phyloP scores from a whole-genome alignment of 2,888 invertebrate genomes.

The Drosophila affinis region DNA sequence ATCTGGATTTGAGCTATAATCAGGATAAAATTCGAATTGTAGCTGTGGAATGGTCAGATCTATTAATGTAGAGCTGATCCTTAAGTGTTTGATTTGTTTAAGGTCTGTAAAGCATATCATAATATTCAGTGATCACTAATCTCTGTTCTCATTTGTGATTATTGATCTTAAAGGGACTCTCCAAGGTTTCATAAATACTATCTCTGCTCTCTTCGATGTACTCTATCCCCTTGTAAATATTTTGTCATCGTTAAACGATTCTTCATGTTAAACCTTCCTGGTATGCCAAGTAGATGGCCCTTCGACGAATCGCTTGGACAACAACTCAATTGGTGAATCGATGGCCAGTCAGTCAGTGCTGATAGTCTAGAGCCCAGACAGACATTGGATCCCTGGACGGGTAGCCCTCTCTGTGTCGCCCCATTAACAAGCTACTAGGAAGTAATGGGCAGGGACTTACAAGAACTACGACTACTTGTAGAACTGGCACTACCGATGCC shows the following conservation, averaged over 20 bases:
- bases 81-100: neutral
- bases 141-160: too few species aligned
- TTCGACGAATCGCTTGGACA: constrained; percentile 4
- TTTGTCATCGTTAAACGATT: constrained; percentile 10
- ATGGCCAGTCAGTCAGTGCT: neutral
- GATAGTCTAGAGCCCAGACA: neutral
- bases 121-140: too few species aligned
- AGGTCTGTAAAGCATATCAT: too few species aligned
- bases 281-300: constrained; percentile 17
- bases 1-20: too few species aligned
- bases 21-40: too few species aligned
- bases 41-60: neutral
- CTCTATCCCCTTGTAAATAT: constrained; percentile 2
- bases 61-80: neutral
- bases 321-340: constrained; percentile 41
- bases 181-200: too few species aligned
- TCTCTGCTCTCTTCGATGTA: neutral
- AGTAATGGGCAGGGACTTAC: constrained; percentile 14
- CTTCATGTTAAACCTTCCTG: constrained; percentile 12
- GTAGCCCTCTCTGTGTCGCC: constrained; percentile 58
- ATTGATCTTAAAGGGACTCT: too few species aligned
- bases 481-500: constrained; percentile 25
- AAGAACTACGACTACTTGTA: neutral
- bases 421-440: constrained; percentile 61
- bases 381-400: constrained; percentile 11